Evolutionary conservation across 2,888 invertebrate species (phyloP), one percentile per base, ranked within the genome.

Genomic region (Drosophila pseudotakahashii): DNA sequence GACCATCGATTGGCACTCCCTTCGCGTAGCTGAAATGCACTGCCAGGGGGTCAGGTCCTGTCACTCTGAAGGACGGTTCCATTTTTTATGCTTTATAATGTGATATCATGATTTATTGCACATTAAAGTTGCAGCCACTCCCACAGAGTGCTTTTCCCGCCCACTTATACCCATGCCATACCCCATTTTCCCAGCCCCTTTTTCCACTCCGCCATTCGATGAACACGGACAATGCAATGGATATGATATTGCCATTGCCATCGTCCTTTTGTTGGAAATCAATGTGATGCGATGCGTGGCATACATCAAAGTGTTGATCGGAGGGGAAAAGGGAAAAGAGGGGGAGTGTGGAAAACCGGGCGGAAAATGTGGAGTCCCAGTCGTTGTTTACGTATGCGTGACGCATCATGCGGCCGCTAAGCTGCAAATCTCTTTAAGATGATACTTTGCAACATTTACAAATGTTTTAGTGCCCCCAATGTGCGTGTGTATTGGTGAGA

Each of bases 401-500:
- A 86, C 90, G 87, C 82, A 89, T 88, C 75, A 63, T 78, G 77
- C 70, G 89, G 89, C 82, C 89, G 90, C 90, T 89, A 90, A 90
- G 90, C 90, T 90, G 90, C 90, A 90, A 90, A 90, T 90, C 90
- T 88, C 89, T 90, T 85, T 90, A 90, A 89, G 90, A 90, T 88
- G 90, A 90, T 89, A 89, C 88, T 84, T 78, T 79, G 77, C 88
- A 89, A 80, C 89, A 85, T 89, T 88, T 89, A 88, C 88, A 89
- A 85, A 80, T 86, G 89, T 89, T 86, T 83, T 85, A 79, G 85
- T 81, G 79, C 69, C 75, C 63, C 62, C 54, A 58, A 32, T 70
- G 63, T 77, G 44, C 37, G 55, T 47, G 34, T 44, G 42, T 51
- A 48, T 11, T 51, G 23, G 37, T 59, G 61, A 61, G 62, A 45